phyloP scores from a whole-genome alignment of 2,113 vertebrate species.

The Delphinapterus leucas region DNA sequence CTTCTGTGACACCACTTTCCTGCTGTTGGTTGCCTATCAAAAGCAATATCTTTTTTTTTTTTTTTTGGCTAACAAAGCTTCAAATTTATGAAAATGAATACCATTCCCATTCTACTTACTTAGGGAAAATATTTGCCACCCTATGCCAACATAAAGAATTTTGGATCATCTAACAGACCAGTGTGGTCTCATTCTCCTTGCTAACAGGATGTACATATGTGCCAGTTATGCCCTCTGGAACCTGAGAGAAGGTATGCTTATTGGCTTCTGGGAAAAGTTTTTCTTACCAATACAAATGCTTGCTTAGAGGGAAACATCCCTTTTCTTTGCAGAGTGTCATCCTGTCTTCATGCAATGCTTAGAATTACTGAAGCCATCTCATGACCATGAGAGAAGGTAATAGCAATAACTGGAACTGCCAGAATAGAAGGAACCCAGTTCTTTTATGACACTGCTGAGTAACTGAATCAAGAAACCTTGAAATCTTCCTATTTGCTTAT shows the following conservation, averaged over 20 bases:
- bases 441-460: background rate
- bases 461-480: background rate
- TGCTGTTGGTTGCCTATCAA: background rate
- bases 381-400: background rate
- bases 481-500: background rate
- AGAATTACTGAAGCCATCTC: background rate
- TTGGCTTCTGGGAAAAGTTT: background rate
- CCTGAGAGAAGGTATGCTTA: background rate
- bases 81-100: background rate
- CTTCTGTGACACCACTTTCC: background rate
- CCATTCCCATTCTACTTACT: background rate
- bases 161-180: background rate
- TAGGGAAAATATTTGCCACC: background rate
- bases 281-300: background rate
- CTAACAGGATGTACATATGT: fast-evolving
- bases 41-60: background rate
- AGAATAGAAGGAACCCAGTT: background rate
- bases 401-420: background rate
- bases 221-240: background rate
- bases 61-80: background rate
- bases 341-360: background rate
- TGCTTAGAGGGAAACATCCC: fast-evolving
- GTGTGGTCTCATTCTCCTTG: background rate
- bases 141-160: background rate
- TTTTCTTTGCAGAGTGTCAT: background rate